Conservation (phyloP, 2,113 vertebrate genomes). For the Mola mola region DNA sequence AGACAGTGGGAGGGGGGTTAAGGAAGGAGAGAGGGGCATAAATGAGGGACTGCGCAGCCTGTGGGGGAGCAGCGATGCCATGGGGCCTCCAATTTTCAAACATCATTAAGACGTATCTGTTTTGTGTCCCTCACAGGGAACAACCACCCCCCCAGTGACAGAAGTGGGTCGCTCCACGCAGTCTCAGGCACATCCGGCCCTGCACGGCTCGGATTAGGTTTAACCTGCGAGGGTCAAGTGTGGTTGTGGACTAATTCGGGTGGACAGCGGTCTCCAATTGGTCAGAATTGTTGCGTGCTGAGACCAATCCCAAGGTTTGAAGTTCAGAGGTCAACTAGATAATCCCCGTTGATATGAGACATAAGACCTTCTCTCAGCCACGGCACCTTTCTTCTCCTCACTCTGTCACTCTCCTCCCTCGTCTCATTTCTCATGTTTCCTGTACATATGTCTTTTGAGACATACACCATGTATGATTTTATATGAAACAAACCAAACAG, state of each 20-base stretch:
- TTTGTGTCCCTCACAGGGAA: constrained; percentile 67
- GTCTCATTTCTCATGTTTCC: neutral
- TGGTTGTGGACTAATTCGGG: constrained; percentile 75
- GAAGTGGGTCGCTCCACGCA: constrained; percentile 67
- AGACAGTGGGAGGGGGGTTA: neutral
- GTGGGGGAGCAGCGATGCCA: constrained; percentile 12
- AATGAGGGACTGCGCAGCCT: constrained; percentile 25
- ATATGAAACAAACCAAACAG: no score
- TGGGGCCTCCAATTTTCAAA: constrained; percentile 61
- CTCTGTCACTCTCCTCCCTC: constrained; percentile 2
- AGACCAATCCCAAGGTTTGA: constrained; percentile 48
- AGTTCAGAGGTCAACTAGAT: constrained; percentile 73
- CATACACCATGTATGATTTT: no score
- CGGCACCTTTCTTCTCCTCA: constrained; percentile 17
- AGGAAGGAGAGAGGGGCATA: constrained; percentile 19
- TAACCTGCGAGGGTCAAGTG: constrained; percentile 79
- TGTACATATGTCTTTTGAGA: neutral
- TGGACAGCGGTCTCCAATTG: constrained; percentile 65
- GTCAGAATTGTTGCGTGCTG: constrained; percentile 65
- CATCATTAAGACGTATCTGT: constrained; percentile 77
- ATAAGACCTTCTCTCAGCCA: constrained; percentile 43
- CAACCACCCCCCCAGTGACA: constrained; percentile 57
- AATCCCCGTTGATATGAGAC: constrained; percentile 75
- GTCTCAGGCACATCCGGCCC: constrained; percentile 75
- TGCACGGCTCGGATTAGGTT: constrained; percentile 68